Base-by-base conservation (phyloP, 2,797 vertebrate species). In the Setipinna tenuifilis region DNA sequence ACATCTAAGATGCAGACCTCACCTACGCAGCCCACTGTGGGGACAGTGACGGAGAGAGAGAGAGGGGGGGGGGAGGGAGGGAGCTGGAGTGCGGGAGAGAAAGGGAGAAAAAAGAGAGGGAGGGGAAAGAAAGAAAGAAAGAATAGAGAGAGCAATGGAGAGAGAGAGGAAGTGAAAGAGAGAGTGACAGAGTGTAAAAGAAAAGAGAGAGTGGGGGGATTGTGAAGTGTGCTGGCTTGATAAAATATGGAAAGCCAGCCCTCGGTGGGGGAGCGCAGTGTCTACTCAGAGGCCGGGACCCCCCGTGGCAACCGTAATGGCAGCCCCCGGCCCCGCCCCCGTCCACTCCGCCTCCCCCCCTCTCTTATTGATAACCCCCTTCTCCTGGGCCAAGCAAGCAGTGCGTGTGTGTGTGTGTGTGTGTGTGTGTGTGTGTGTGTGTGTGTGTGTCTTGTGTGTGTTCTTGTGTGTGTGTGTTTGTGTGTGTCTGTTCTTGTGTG, bases 281-380 rank as follows among this genome's bases (percentile, higher is more conserved):
- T 83, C 85, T 87, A 84, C 84, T 83, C 85, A 71, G 84, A 86
- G 84, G 84, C 88, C 87, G 59, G 46, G 90, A 86, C 88, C 89
- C 89, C 88, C 87, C 86, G 78, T 59, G 87, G 87, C 86, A 87
- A 84, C 57, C 54, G 75, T 84, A 86, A 58, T 75, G 81, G 88
- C 81, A 87, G 87, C 85, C 86, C 82, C 87, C 82, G 6, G 16
- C 68, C 58, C 35, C 17, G 14, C 14, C 9, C 50, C 50, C 50
- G 3, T 7, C 2, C 7, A 9, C 50, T 9, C 71, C 71, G 2
- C 14, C 71, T 7, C 71, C 19, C 35, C 71, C 85, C 75, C 71
- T 41, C 85, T 82, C 90, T 90, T 89, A 90, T 89, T 90, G 90
- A 89, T 90, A 90, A 90, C 90, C 82, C 84, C 83, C 87, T 89